Evolutionary conservation across 2,888 invertebrate species (phyloP), one percentile per base, ranked within the genome.

Genomic region (Drosophila eohydei): DNA sequence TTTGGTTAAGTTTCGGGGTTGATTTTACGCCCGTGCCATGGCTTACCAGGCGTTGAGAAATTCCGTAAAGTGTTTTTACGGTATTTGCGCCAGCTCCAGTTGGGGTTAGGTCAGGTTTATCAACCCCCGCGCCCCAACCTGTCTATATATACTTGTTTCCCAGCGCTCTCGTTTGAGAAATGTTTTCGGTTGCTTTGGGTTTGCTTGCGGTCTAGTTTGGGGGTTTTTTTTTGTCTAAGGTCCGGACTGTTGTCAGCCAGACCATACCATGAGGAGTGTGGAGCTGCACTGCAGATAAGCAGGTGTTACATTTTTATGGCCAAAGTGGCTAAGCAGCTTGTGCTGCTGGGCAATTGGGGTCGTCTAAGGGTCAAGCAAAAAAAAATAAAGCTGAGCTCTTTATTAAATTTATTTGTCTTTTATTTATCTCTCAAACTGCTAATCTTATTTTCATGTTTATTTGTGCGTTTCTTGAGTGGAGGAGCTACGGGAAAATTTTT

Each of bases 11-110:
- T 71, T 77, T 78, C 61, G 71, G 86, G 90, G 90, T 90, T 85
- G 89, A 89, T 90, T 88, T 88, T 74, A 78, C 78, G 69, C 90
- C 88, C 78, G 70, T 77, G 67, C 89, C 70, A 70, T 64, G 77
- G 78, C 60, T 76, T 86, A 90, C 77, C 90, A 90, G 90, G 89
- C 90, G 90, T 83, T 78, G 86, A 88, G 88, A 90, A 90, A 89
- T 88, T 81, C 86, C 85, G 88, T 80, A 88, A 89, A 90, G 90
- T 90, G 88, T 90, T 88, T 88, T 80, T 89, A 89, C 83, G 90
- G 89, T 88, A 88, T 88, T 88, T 84, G 84, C 67, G 51, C 54
- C 74, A 58, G 54, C 56, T 72, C 63, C 65, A 54, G 72, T 50
- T 73, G 73, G 76, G 71, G 89, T 72, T 80, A 88, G 87, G 88